Evolutionary conservation across 2,797 vertebrate species (phyloP).

Genomic region (Lepilemur septentrionalis): DNA sequence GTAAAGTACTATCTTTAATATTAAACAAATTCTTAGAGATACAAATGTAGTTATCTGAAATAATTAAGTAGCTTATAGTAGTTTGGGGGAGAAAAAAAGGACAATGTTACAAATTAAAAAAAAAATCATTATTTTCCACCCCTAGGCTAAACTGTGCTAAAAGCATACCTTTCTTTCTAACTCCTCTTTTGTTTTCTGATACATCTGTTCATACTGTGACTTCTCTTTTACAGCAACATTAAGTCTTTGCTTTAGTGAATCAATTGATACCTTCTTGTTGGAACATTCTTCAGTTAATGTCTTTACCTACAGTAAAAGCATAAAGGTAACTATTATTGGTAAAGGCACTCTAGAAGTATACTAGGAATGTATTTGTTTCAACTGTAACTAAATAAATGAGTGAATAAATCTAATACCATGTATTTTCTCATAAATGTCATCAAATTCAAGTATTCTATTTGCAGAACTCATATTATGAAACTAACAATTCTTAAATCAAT

Average conservation of each 20-base stretch:
- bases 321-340: slow-evolving; percentile 28
- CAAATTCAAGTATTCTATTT: slow-evolving; percentile 23
- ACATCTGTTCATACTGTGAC: slow-evolving; percentile 88
- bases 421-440: neutral
- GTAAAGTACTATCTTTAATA: neutral
- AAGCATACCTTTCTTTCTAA: slow-evolving; percentile 91
- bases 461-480: neutral
- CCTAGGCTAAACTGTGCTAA: neutral
- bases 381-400: slow-evolving; percentile 55
- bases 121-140: neutral
- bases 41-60: neutral
- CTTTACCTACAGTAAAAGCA: slow-evolving; percentile 86
- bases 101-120: neutral
- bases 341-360: slow-evolving; percentile 6
- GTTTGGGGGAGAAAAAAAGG: slow-evolving; percentile 11
- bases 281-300: slow-evolving; percentile 90
- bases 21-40: slow-evolving; percentile 32
- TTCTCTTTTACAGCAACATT: slow-evolving; percentile 89
- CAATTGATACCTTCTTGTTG: slow-evolving; percentile 90
- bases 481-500: neutral
- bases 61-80: neutral
- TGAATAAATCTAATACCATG: slow-evolving; percentile 4
- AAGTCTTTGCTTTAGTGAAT: slow-evolving; percentile 92
- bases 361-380: neutral
- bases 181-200: slow-evolving; percentile 89